A percentile compares a stretch with the other conserved stretches of the same genome.
These are phyloP conservation scores for Rhamnusium bicolor DNA, from an alignment of 2,888 invertebrate species.

Conservation along the genomic window DNA sequence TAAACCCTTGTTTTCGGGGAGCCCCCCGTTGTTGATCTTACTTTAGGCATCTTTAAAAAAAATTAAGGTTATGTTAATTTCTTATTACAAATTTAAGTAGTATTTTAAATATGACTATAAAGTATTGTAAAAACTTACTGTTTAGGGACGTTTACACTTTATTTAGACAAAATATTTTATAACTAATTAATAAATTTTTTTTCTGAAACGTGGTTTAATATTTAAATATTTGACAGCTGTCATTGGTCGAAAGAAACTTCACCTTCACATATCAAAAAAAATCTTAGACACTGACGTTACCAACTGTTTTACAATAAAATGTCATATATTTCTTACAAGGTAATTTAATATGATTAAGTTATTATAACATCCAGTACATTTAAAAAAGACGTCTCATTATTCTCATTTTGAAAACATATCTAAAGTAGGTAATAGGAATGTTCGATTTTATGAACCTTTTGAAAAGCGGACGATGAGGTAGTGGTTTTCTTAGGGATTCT, in stretches of 20 bases:
- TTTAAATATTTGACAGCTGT: not conserved
- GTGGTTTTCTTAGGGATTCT: not conserved
- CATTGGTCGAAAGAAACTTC: not conserved
- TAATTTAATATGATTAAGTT: not conserved
- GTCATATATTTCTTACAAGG: not conserved
- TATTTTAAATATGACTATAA: not conserved
- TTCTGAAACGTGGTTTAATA: not conserved
- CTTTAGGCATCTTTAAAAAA: conserved; percentile 80
- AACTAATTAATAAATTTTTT: not conserved
- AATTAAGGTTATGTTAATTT: not conserved
- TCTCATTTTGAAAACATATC: too few relatives aligned
- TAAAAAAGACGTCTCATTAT: not conserved
- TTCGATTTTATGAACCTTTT: not conserved
- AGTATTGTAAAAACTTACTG: not conserved
- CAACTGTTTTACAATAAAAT: not conserved
- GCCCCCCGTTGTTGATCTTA: conserved; percentile 80
- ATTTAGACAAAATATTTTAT: not conserved
- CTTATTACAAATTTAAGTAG: not conserved
- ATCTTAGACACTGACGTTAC: not conserved
- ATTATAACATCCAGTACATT: not conserved
- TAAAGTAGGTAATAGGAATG: too few relatives aligned
- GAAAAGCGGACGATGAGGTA: not conserved
- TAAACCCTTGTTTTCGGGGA: conserved; percentile 88
- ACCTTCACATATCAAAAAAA: not conserved
- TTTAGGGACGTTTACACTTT: not conserved